Evolutionary conservation across 2,113 vertebrate species (phyloP).

Genomic region (Malurus cyaneus): DNA sequence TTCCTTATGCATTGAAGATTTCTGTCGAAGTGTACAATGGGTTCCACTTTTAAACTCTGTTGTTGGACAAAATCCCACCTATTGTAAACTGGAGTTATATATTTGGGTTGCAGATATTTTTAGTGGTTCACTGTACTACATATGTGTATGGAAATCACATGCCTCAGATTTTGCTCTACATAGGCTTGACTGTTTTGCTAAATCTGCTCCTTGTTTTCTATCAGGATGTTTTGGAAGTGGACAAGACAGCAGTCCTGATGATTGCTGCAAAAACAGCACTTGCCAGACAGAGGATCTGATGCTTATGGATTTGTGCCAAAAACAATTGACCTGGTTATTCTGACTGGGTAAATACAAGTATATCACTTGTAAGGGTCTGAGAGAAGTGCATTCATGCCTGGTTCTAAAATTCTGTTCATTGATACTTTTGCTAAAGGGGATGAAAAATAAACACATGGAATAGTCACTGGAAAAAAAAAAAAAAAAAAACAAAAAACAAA

Average conservation of each 20-base stretch:
- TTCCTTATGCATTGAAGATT: background rate
- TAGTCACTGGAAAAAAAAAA: background rate
- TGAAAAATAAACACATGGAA: conserved; percentile 11
- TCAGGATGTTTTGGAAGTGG: conserved; percentile 41
- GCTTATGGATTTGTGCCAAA: conserved; percentile 42
- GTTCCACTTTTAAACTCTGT: background rate
- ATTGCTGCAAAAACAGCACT: conserved; percentile 25
- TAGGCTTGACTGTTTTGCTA: conserved; percentile 2
- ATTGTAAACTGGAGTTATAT: background rate
- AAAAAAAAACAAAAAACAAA: background rate
- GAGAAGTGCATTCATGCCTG: conserved; percentile 12
- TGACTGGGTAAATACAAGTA: conserved; percentile 31
- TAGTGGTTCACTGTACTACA: background rate
- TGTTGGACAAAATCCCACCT: background rate
- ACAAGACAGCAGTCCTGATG: background rate
- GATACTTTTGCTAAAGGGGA: conserved; percentile 11
- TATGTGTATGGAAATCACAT: background rate
- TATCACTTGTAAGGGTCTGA: background rate
- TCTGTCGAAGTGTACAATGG: background rate
- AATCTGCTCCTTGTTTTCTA: conserved; percentile 46
- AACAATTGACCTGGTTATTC: conserved; percentile 37
- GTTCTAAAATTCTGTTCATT: conserved; percentile 28
- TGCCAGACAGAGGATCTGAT: conserved; percentile 45
- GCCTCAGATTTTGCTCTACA: background rate
- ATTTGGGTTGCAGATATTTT: background rate